These are phyloP conservation scores for Yasuhikotakia modesta DNA, from an alignment of 2,797 vertebrate genomes.

Conservation along the genomic window DNA sequence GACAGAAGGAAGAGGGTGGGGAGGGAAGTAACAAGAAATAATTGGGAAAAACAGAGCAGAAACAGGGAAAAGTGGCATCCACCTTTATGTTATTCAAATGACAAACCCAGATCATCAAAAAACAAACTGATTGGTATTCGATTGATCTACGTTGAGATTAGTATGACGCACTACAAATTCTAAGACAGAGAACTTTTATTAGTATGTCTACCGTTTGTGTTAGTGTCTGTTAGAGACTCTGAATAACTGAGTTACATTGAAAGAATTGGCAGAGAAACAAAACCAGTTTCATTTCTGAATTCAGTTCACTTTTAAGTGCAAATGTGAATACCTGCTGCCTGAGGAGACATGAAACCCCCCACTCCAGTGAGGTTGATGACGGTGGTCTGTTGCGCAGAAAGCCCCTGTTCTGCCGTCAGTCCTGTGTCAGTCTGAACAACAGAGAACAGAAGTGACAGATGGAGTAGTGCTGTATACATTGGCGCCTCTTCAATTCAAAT, in stretches of 20 bases:
- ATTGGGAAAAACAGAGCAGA: slow-evolving; percentile 67
- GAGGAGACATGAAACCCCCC: slow-evolving; percentile 91
- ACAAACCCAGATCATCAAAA: slow-evolving; percentile 42
- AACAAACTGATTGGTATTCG: slow-evolving; percentile 39
- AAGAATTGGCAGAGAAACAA: slow-evolving; percentile 5
- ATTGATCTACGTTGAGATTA: slow-evolving; percentile 41
- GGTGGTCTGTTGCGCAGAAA: slow-evolving; percentile 90
- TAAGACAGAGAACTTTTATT: slow-evolving; percentile 44
- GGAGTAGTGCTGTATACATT: too few species aligned
- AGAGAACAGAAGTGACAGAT: too few species aligned
- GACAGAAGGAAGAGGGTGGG: slow-evolving; percentile 40
- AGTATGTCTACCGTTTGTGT: slow-evolving; percentile 53
- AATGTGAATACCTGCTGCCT: slow-evolving; percentile 83
- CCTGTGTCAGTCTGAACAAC: slow-evolving; percentile 87
- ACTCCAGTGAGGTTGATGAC: slow-evolving; percentile 92
- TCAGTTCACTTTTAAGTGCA: neutral
- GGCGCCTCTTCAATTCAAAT: too few species aligned
- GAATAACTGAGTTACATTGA: slow-evolving; percentile 27
- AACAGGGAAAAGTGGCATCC: slow-evolving; percentile 52
- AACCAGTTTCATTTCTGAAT: slow-evolving; percentile 20
- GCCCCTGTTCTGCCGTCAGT: slow-evolving; percentile 85
- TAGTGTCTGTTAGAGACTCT: slow-evolving; percentile 55
- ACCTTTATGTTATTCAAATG: slow-evolving; percentile 57
- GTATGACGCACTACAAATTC: slow-evolving; percentile 47
- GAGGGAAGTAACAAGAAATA: slow-evolving; percentile 65